Conservation (phyloP, 2,888 invertebrate genomes). For the Tenthredo amoena region DNA sequence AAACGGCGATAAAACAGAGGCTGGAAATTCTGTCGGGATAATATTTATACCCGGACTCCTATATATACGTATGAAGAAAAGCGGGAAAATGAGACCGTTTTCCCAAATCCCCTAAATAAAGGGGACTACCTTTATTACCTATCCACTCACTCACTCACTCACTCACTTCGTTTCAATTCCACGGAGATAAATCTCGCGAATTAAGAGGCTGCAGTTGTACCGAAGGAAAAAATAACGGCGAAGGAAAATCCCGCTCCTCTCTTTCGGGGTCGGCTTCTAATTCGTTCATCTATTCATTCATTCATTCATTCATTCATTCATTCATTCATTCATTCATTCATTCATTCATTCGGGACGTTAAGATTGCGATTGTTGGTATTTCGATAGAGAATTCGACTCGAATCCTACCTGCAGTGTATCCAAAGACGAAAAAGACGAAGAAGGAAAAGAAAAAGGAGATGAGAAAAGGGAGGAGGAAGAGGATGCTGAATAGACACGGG, state of each 20-base stretch:
- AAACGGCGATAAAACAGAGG: not conserved
- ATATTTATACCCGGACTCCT: not conserved
- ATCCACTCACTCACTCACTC: not conserved
- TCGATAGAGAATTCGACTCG: not conserved
- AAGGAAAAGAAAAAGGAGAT: not conserved
- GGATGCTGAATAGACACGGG: not conserved
- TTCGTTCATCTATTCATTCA: too few species aligned
- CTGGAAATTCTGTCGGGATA: not conserved
- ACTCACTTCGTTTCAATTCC: not conserved
- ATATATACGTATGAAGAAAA: not conserved
- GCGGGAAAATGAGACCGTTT: slow-evolving; percentile 27
- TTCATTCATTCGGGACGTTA: not conserved
- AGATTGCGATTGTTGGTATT: not conserved
- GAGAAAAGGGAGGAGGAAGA: not conserved
- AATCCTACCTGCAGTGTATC: too few species aligned
- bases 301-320: not conserved
- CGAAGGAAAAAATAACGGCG: not conserved
- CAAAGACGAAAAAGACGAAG: not conserved
- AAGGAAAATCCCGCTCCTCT: not conserved
- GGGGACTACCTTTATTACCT: not conserved
- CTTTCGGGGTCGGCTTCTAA: not conserved
- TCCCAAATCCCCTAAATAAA: not conserved
- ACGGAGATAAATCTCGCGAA: not conserved
- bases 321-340: too few species aligned
- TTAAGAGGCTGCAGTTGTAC: slow-evolving; percentile 1